Conservation (phyloP, 2,113 vertebrate species). For the Prionailurus bengalensis region DNA sequence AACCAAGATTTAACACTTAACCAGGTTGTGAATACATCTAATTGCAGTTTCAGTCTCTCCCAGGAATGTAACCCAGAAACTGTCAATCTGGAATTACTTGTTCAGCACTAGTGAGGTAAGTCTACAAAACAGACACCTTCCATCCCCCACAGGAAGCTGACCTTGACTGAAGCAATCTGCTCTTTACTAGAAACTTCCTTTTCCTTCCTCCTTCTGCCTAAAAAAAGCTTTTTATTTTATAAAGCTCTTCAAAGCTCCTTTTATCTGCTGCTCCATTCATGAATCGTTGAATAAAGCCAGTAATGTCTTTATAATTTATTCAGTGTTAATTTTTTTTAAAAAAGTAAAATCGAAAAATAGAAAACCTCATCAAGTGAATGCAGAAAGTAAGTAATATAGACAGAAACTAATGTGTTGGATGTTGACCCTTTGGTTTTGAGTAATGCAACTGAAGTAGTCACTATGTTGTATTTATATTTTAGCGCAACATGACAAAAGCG, state of each 20-base stretch:
- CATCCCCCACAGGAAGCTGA: not conserved
- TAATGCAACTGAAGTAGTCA: not conserved
- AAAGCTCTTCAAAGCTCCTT: not conserved
- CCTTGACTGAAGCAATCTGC: not conserved
- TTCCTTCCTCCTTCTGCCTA: not conserved
- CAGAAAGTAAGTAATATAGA: not conserved
- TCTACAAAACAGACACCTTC: not conserved
- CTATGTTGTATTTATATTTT: not conserved
- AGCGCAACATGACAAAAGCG: not conserved
- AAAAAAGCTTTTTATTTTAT: not conserved
- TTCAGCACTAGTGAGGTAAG: not conserved
- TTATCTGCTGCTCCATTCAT: not conserved
- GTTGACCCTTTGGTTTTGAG: not conserved
- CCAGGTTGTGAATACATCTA: not conserved
- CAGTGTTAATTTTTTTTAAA: not conserved
- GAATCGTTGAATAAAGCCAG: not conserved
- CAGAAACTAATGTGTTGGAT: not conserved
- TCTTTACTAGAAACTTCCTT: not conserved
- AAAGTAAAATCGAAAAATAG: slow-evolving; percentile 4
- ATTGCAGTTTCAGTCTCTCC: not conserved
- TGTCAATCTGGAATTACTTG: not conserved
- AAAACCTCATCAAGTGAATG: not conserved
- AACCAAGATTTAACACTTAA: not conserved
- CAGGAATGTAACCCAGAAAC: not conserved
- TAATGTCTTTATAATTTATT: not conserved